Base-by-base conservation (phyloP, 2,113 vertebrate species). In the Psittacara wagleri region DNA sequence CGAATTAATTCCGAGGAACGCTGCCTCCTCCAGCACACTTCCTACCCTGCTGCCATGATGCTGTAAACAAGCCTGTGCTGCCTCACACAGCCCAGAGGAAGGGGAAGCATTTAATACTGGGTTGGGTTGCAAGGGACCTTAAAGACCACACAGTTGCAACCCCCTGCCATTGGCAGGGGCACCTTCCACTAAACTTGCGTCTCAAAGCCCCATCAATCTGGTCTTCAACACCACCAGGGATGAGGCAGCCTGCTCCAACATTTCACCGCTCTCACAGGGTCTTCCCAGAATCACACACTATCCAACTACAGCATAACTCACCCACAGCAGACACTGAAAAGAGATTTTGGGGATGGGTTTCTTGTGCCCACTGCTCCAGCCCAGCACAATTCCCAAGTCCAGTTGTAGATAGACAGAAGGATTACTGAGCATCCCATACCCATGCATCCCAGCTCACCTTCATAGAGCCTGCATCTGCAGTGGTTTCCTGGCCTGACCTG, bases 401-500 rank as follows among this genome's bases (percentile, higher is more conserved):
- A 37, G 28, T 0, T 24, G 15, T 4, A 62, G 31, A n/a, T 23
- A 28, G 24, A 43, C 29, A 57, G 27, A 25, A 29, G 49, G 55
- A 43, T 2, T 3, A 4, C 39, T 4, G 7, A 61, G 17, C 52
- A 28, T 8, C 23, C 28, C 43, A 3, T 2, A 20, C 3, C 35
- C 64, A 10, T 7, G 1, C 8, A 17, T 9, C 7, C 41, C 17
- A 20, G 7, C 10, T 35, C 33, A 2, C 64, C 8, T 35, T 2
- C 35, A 11, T 8, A 37, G 7, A 31, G 10, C 11, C 46, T 6
- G 1, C 1, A 9, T 6, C 20, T 18, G 27, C 1, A 1, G 5
- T 1, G 3, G 6, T 3, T 52, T 64, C 59, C 67, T 63, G 4
- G n/a, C 9, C 22, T 22, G 20, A 35, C 52, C 25, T 15, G 2